These are phyloP conservation scores for Temnothorax longispinosus DNA, from an alignment of 1,140 invertebrate species.

Conservation along the genomic window DNA sequence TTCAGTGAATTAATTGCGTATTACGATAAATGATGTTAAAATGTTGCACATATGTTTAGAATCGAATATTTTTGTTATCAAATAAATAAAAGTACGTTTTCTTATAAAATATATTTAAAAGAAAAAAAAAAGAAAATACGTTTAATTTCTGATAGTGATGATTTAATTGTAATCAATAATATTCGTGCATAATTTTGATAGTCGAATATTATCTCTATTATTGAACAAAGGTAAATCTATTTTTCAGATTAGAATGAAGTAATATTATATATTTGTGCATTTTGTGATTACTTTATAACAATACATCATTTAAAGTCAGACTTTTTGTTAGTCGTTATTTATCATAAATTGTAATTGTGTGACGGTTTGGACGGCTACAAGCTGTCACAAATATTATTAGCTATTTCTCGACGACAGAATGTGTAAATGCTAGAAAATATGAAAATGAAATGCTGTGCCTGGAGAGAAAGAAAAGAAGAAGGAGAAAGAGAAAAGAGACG, in stretches of 20 bases:
- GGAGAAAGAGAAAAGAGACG: background rate
- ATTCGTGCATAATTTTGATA: no score
- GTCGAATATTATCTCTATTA: no score
- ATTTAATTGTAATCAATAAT: no score
- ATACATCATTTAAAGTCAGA: background rate
- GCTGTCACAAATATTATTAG: background rate
- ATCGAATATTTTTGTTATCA: background rate
- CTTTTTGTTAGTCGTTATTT: background rate
- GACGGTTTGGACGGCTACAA: background rate
- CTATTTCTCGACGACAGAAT: conserved; percentile 1
- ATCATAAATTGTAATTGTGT: background rate
- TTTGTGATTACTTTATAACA: background rate
- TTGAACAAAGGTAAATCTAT: no score
- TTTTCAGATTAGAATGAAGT: no score
- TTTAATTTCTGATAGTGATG: no score
- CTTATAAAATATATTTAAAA: no score
- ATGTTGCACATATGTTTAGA: no score
- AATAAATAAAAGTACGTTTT: background rate
- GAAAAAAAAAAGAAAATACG: no score
- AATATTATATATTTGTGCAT: no score
- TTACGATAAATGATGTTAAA: background rate
- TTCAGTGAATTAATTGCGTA: background rate
- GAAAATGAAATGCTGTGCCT: background rate
- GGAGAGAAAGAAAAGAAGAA: background rate
- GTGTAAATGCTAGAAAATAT: conserved; percentile 15